phyloP scores from a whole-genome alignment of 2,113 vertebrate species.

The Baryphthengus martii region DNA sequence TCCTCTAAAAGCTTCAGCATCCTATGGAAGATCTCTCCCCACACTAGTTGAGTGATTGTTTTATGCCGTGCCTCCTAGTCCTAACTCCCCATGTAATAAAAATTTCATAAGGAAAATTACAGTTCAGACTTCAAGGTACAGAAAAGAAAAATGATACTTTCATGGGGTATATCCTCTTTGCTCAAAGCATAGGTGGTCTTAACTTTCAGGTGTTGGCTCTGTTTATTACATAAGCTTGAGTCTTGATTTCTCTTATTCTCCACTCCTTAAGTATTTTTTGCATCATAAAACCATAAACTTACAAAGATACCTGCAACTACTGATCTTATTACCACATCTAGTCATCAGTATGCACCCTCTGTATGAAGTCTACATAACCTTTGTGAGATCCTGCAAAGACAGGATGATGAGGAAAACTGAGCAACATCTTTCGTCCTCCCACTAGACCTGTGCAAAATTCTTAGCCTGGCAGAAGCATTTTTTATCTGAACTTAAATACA shows the following conservation, averaged over 20 bases:
- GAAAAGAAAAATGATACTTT: neutral
- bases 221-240: neutral
- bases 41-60: neutral
- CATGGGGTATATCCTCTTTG: neutral
- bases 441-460: neutral
- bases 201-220: neutral
- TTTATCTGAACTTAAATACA: neutral
- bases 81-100: neutral
- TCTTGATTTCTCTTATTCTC: neutral
- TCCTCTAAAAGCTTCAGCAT: neutral
- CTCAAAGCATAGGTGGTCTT: neutral
- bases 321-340: neutral
- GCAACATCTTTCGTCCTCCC: neutral
- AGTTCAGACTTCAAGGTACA: neutral
- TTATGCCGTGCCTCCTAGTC: neutral
- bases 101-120: neutral
- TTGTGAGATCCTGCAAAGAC: neutral
- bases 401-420: neutral
- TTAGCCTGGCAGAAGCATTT: neutral
- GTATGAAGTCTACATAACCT: neutral
- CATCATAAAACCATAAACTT: neutral
- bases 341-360: neutral
- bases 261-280: neutral
- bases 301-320: neutral
- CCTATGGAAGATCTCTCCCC: neutral